Evolutionary conservation across 2,888 invertebrate species (phyloP), one percentile per base, ranked within the genome.

Genomic region (Hipparchia sbordonii): DNA sequence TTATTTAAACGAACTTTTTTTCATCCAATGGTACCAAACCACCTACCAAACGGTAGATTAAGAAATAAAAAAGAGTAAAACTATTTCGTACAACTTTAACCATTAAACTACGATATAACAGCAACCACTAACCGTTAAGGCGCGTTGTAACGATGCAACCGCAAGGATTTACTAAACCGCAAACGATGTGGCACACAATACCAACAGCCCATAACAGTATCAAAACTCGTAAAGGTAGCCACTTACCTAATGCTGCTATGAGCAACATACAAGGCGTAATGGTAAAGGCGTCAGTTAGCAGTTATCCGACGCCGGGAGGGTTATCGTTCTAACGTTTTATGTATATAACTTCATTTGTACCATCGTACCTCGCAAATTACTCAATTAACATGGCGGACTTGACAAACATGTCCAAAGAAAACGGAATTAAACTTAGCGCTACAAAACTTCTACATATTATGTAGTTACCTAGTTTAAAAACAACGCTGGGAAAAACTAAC

Each of bases 41-140:
- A 6, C 39, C 2, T 12, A 39, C 39, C 39, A 39, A 39, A 39
- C 5, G 39, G 2, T 39, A 39, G 39, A 39, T 39, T 39, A 39
- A 39, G 39, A 39, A 39, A 39, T 39, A 23, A 23, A 23, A 39
- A 39, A 9, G 46, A 48, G 13, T 13, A 48, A 62, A 48, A 13
- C 48, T 46, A 2, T 62, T 62, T 39, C 3, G 39, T 39, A 45
- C 8, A 65, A 65, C 23, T 51, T 65, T 63, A 63, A 48, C 63
- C 13, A 48, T 63, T 2, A 62, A 12, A 63, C 51, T 6, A 39
- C 39, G 39, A 39, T 39, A 52, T 52, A 51, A 5, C 48, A 65
- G 12, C 52, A 33, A 65, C 51, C 56, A 57, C 45, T 67, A 67
- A 67, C 67, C 56, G 67, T 67, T 67, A 67, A 57, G 23, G 67